Evolutionary conservation across 1,140 invertebrate species (phyloP).

Genomic region (Hetaerina americana): DNA sequence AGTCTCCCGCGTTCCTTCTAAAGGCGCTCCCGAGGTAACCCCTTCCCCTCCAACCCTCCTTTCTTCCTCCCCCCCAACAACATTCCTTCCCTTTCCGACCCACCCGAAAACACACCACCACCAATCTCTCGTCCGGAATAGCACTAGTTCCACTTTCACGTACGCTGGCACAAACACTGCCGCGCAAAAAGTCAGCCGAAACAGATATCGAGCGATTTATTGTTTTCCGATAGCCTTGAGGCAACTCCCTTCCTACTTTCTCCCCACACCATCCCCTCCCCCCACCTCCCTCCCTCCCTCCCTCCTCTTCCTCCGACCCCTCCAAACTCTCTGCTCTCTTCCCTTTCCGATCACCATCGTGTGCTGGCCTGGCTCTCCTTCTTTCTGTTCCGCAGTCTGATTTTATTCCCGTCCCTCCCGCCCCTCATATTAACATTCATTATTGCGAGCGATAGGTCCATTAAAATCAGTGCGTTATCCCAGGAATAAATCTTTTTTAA

Average conservation of each 20-base stretch:
- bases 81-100: not conserved
- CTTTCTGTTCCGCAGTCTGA: too few species aligned
- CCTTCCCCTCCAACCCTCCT: too few species aligned
- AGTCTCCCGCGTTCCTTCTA: too few species aligned
- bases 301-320: not conserved
- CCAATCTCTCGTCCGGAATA: not conserved
- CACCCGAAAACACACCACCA: not conserved
- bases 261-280: not conserved
- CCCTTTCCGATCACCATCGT: not conserved
- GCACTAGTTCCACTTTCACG: not conserved
- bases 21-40: too few species aligned
- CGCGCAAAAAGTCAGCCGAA: not conserved
- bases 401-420: too few species aligned
- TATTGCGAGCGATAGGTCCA: too few species aligned
- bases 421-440: too few species aligned
- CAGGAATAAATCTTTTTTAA: too few species aligned
- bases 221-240: not conserved
- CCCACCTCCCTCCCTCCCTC: not conserved
- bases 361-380: too few species aligned
- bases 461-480: too few species aligned
- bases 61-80: not conserved
- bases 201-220: not conserved
- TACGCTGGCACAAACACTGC: not conserved
- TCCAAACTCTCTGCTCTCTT: not conserved
- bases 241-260: too few species aligned